A percentile compares a stretch with the other conserved stretches of the same genome.
Evolutionary conservation across 53 echinoderm and acorn worm species (phyloP).

Genomic region (Apostichopus leukothele): DNA sequence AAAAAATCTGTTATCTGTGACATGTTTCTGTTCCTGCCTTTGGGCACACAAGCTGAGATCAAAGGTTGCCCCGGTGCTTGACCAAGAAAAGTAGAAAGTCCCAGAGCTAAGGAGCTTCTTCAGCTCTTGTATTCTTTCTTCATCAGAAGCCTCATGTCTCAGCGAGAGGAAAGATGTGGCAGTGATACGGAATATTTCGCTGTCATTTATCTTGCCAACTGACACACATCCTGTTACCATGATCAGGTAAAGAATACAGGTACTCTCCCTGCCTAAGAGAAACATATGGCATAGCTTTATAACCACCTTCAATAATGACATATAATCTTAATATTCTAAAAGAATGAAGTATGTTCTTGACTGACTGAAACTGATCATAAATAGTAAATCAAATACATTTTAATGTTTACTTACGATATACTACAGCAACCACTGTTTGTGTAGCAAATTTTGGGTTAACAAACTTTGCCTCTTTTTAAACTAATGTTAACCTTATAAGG

Average conservation of each 20-base stretch:
- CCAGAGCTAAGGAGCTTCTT: conserved; percentile 95
- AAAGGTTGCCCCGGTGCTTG: conserved; percentile 56
- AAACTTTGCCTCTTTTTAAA: too few relatives aligned
- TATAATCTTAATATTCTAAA: background rate
- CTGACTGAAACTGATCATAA: too few relatives aligned
- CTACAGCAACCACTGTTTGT: too few relatives aligned
- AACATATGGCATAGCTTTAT: background rate
- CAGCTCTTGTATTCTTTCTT: conserved; percentile 83
- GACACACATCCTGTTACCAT: conserved; percentile 88
- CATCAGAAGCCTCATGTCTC: conserved; percentile 72
- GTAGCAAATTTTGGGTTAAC: too few relatives aligned
- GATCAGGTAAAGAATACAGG: conserved; percentile 66
- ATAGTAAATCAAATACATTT: too few relatives aligned
- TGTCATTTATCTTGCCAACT: conserved; percentile 81
- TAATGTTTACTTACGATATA: too few relatives aligned
- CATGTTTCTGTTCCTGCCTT: conserved; percentile 82
- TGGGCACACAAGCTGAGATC: conserved; percentile 95
- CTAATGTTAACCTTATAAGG: too few relatives aligned
- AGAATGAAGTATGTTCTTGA: too few relatives aligned
- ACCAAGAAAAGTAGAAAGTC: conserved; percentile 95
- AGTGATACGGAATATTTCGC: conserved; percentile 86
- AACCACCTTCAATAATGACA: background rate
- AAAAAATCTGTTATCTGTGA: conserved; percentile 92
- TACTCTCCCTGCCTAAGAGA: conserved; percentile 65
- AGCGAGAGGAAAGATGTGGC: conserved; percentile 87